Base-by-base conservation (phyloP, 2,888 invertebrate genomes). In the Drosophila nr. medialis region DNA sequence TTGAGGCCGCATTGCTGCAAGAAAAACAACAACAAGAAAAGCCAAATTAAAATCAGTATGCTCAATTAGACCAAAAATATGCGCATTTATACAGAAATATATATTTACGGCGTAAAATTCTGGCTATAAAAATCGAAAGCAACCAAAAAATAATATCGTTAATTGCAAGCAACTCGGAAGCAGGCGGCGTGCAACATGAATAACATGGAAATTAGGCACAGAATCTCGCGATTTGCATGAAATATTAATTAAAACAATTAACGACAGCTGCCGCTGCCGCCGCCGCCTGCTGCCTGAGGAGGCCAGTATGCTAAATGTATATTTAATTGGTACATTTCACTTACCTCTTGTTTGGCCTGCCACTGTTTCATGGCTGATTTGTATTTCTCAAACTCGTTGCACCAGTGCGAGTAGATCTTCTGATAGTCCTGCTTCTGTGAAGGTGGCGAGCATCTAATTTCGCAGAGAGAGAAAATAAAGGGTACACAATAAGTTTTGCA, bases 331-430 rank as follows among this genome's bases (percentile, higher is more conserved):
- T 48, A 18, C 0, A 15, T 42, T 59, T 27, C 34, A 36, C 67
- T 49, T 64, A 98, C 98, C 94, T 97, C 97, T 95, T 98, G 98
- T 92, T 97, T 98, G 91, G 96, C 95, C 93, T 98, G 98, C 98
- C 98, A 98, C 77, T 96, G 96, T 92, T 98, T 98, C 98, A 98
- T 98, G 59, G 98, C 98, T 75, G 96, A 96, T 94, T 99, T 99
- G 93, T 99, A 99, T 93, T 98, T 98, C 93, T 99, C 98, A 93
- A 99, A 99, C 93, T 99, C 98, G 93, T 98, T 97, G 94, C 99
- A 99, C 99, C 99, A 99, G 93, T 99, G 98, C 30, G 98, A 97
- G 93, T 99, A 99, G 83, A 98, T 97, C 94, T 98, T 97, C 93
- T 98, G 98, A 92, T 98, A 98, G 93, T 98, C 98, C 92, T 97